These are phyloP conservation scores for Cryptocephalus primarius DNA, from an alignment of 2,888 invertebrate genomes.

Conservation along the genomic window DNA sequence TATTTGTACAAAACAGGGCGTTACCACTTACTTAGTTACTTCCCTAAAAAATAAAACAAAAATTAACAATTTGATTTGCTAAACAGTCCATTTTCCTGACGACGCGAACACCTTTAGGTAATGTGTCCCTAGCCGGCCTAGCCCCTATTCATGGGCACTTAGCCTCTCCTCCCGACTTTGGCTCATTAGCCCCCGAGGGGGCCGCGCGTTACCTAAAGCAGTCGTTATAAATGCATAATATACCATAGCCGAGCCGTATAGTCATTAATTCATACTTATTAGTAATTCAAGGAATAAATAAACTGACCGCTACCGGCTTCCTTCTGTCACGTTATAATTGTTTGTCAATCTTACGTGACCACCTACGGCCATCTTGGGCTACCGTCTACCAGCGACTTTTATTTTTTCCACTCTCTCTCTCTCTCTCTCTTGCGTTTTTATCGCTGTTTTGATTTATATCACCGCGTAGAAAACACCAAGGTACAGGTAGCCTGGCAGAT, in stretches of 20 bases:
- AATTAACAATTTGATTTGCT: too few relatives aligned
- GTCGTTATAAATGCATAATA: conserved; percentile 15
- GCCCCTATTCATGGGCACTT: conserved; percentile 10
- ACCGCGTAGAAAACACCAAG: neutral
- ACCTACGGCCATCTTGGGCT: conserved; percentile 11
- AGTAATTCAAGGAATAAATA: conserved; percentile 21
- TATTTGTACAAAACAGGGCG: too few relatives aligned
- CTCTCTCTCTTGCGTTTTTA: conserved; percentile 4
- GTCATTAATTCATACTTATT: conserved; percentile 20
- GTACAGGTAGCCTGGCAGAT: conserved; percentile 8
- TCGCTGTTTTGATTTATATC: conserved; percentile 13
- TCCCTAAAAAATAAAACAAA: too few relatives aligned
- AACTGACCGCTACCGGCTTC: conserved; percentile 22
- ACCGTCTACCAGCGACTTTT: conserved; percentile 10
- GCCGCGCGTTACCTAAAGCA: conserved; percentile 12
- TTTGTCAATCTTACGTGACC: conserved; percentile 25
- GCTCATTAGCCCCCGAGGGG: conserved; percentile 18
- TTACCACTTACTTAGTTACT: too few relatives aligned
- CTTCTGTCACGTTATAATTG: conserved; percentile 25
- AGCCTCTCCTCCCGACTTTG: conserved; percentile 20
- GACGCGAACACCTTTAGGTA: too few relatives aligned
- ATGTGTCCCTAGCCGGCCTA: conserved; percentile 7
- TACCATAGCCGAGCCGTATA: conserved; percentile 6
- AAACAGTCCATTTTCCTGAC: too few relatives aligned
- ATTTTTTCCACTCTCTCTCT: too few relatives aligned